A percentile compares a stretch with the other conserved stretches of the same genome.
phyloP scores from a whole-genome alignment of 2,888 invertebrate genomes.

The Siphonodentalium dalli region DNA sequence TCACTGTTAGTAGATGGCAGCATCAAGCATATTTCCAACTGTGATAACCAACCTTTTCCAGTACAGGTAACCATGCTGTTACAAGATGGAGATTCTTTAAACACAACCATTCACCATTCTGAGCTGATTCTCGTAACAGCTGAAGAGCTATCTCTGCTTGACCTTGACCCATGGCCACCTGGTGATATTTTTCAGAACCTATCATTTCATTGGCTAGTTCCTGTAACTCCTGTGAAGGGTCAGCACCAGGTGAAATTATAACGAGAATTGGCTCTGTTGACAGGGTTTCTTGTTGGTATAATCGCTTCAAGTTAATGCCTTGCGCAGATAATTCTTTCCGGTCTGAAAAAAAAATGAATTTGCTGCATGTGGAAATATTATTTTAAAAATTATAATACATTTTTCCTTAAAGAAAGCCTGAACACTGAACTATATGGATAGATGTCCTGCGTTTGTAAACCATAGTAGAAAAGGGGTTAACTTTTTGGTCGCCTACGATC shows the following conservation, averaged over 20 bases:
- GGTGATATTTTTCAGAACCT: slow-evolving; percentile 69
- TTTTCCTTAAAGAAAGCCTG: too few relatives aligned
- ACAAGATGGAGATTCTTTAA: slow-evolving; percentile 83
- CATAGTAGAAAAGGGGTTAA: too few relatives aligned
- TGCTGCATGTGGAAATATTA: too few relatives aligned
- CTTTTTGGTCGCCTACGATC: too few relatives aligned
- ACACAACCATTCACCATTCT: slow-evolving; percentile 78
- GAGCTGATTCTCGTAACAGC: slow-evolving; percentile 71
- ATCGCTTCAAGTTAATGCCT: slow-evolving; percentile 69
- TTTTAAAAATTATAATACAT: too few relatives aligned
- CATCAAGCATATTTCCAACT: too few relatives aligned
- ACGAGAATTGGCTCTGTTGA: slow-evolving; percentile 79
- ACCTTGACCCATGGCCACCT: slow-evolving; percentile 83
- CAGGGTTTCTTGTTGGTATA: slow-evolving; percentile 70
- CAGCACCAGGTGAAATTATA: slow-evolving; percentile 86
- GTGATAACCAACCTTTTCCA: slow-evolving; percentile 71
- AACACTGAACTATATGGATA: too few relatives aligned
- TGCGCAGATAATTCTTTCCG: slow-evolving; percentile 71
- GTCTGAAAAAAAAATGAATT: slow-evolving; percentile 58
- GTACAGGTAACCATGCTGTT: slow-evolving; percentile 74
- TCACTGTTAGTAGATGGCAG: too few relatives aligned
- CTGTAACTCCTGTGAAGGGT: slow-evolving; percentile 84
- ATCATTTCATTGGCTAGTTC: slow-evolving; percentile 71
- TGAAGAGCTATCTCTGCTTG: slow-evolving; percentile 74
- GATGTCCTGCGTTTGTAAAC: too few relatives aligned